Evolutionary conservation across 2,113 vertebrate genomes (phyloP).

Genomic region (Ciconia boyciana): DNA sequence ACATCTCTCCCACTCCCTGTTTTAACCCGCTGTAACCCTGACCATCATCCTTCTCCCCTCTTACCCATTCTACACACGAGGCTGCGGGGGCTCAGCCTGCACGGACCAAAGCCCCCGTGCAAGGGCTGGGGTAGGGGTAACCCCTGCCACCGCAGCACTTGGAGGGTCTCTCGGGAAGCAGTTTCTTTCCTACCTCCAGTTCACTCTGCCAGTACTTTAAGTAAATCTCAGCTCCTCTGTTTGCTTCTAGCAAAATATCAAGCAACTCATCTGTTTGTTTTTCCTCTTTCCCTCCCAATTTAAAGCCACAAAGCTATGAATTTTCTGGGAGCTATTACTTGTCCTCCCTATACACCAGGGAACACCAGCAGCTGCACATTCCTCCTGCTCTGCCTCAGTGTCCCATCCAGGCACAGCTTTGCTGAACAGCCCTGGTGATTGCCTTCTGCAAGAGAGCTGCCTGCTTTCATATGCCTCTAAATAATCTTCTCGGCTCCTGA

Average conservation of each 20-base stretch:
- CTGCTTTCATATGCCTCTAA: not conserved
- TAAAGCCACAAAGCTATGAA: not conserved
- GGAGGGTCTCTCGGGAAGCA: not conserved
- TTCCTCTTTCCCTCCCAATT: not conserved
- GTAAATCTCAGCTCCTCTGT: not conserved
- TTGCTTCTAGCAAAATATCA: not conserved
- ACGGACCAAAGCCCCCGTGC: accelerated
- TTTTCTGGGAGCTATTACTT: not conserved
- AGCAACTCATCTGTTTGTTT: not conserved
- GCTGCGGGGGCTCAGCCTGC: not conserved
- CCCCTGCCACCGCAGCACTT: not conserved
- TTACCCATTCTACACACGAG: accelerated
- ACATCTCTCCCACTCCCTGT: not conserved
- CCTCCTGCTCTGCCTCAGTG: not conserved
- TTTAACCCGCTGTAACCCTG: not conserved
- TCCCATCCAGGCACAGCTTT: not conserved
- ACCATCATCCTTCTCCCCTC: not conserved
- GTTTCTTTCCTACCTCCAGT: not conserved
- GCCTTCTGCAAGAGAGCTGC: not conserved
- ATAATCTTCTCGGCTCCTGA: not conserved
- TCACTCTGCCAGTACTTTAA: not conserved
- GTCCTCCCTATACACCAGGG: not conserved
- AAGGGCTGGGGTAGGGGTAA: not conserved
- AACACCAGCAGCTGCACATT: not conserved
- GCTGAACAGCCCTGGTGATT: not conserved